phyloP scores from a whole-genome alignment of 2,888 invertebrate species.

The Stomorhina lunata region DNA sequence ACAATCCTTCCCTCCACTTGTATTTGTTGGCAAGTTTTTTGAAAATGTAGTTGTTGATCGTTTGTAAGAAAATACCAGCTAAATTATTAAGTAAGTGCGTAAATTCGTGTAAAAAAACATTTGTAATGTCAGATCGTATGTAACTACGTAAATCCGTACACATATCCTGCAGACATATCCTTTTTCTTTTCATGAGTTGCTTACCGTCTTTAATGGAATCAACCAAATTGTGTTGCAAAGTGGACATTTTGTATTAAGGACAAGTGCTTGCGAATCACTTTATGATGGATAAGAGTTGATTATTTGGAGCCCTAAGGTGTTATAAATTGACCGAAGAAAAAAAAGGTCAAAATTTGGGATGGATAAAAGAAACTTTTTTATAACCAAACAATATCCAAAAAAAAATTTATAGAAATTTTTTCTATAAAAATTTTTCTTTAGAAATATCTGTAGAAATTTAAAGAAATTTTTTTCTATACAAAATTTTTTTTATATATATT shows the following conservation, averaged over 20 bases:
- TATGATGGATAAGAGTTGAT: not conserved
- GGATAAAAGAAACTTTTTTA: too few relatives aligned
- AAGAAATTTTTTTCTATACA: too few relatives aligned
- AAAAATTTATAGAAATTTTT: too few relatives aligned
- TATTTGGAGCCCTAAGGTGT: not conserved
- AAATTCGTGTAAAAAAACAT: constrained; percentile 14
- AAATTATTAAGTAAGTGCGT: constrained; percentile 3
- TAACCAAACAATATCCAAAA: too few relatives aligned
- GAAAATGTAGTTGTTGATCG: not conserved
- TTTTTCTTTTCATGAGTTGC: not conserved
- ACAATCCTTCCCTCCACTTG: not conserved
- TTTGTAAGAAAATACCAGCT: not conserved
- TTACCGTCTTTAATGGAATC: not conserved
- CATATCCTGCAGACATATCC: too few relatives aligned
- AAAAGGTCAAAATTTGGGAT: too few relatives aligned
- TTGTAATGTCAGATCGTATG: not conserved
- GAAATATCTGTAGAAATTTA: too few relatives aligned
- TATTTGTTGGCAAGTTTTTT: too few relatives aligned
- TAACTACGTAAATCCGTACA: too few relatives aligned
- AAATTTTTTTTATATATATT: too few relatives aligned
- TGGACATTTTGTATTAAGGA: not conserved
- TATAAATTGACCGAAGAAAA: not conserved
- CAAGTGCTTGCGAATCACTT: not conserved
- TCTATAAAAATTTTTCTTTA: too few relatives aligned
- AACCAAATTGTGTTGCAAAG: not conserved